Conservation (phyloP, 2,888 invertebrate genomes). For the Blastobasis adustella region DNA sequence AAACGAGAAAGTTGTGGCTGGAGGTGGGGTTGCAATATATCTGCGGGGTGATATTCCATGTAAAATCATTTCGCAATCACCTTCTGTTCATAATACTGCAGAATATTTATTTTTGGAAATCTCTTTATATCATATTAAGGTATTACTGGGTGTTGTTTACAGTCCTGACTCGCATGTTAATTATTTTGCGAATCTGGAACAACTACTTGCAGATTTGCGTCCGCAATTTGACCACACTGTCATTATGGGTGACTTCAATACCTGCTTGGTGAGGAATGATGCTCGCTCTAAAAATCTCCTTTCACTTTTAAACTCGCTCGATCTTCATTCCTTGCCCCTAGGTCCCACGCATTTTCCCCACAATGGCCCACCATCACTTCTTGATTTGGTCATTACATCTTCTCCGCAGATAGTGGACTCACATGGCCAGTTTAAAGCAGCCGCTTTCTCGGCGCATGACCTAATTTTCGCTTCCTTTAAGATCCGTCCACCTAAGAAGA, state of each 20-base stretch:
- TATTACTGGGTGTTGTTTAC: background rate
- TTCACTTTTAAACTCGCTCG: too few relatives aligned
- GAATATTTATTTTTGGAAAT: conserved; percentile 1
- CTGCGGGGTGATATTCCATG: background rate
- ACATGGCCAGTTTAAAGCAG: too few relatives aligned
- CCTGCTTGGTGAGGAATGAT: too few relatives aligned
- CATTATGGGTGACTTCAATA: conserved; percentile 2
- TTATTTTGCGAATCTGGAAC: background rate
- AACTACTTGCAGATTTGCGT: background rate
- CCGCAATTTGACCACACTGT: conserved; percentile 2
- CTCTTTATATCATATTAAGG: background rate
- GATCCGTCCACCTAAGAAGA: too few relatives aligned
- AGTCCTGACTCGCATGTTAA: conserved; percentile 1
- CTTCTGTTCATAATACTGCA: background rate
- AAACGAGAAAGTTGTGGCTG: background rate
- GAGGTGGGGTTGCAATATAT: conserved; percentile 5
- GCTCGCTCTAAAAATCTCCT: too few relatives aligned
- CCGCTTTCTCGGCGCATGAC: too few relatives aligned
- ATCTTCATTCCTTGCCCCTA: too few relatives aligned
- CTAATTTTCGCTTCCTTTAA: too few relatives aligned
- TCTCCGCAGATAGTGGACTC: too few relatives aligned
- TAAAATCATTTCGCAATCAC: background rate
- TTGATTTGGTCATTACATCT: too few relatives aligned
- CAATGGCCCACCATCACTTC: too few relatives aligned
- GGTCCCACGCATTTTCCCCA: too few relatives aligned